Conservation (phyloP, 2,113 vertebrate species). For the Hydrochoerus hydrochaeris region DNA sequence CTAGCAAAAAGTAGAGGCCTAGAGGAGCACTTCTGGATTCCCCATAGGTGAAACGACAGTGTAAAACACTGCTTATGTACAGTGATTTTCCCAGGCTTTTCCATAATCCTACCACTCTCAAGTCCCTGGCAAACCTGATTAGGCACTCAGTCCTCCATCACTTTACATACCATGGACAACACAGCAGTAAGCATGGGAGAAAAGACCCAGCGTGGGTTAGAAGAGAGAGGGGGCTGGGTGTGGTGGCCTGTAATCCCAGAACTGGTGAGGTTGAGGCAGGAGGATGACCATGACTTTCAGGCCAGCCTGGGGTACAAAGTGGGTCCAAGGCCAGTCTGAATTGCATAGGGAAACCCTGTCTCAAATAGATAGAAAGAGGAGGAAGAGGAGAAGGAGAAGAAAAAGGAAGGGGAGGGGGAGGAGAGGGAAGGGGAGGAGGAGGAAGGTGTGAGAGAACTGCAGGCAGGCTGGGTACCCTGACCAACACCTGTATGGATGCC, state of each 20-base stretch:
- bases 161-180: background rate
- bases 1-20: background rate
- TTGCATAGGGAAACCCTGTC: background rate
- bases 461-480: background rate
- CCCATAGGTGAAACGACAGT: background rate
- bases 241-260: too few relatives aligned
- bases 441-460: background rate
- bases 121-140: background rate
- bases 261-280: too few relatives aligned
- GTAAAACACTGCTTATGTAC: background rate
- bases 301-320: background rate
- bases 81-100: background rate
- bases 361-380: too few relatives aligned
- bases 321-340: too few relatives aligned
- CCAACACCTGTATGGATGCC: accelerated
- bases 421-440: too few relatives aligned
- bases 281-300: too few relatives aligned
- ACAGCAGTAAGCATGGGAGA: background rate
- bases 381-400: too few relatives aligned
- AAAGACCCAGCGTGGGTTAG: accelerated
- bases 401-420: too few relatives aligned
- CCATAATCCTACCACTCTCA: background rate
- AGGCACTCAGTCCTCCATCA: background rate
- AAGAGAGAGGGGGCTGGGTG: background rate
- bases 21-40: background rate